phyloP scores from a whole-genome alignment of 2,113 vertebrate species.

The Glaucomys volans region DNA sequence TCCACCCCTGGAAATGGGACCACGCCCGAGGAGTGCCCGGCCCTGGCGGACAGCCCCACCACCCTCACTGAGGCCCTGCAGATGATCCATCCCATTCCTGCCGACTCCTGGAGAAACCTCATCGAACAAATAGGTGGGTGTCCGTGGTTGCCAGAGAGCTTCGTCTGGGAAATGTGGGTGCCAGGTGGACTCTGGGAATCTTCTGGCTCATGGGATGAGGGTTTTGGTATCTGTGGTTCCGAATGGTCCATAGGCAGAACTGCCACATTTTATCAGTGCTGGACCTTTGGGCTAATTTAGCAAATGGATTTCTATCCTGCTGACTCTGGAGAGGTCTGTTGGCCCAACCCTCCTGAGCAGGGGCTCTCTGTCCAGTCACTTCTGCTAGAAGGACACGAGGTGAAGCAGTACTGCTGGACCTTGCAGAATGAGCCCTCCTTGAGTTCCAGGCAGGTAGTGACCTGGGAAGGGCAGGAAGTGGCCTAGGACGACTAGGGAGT shows the following conservation, averaged over 20 bases:
- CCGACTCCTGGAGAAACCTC: constrained; percentile 89
- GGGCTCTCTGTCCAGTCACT: not conserved
- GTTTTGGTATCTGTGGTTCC: not conserved
- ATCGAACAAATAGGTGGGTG: constrained; percentile 89
- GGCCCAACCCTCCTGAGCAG: not conserved
- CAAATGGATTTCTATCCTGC: not conserved
- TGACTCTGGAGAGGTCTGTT: not conserved
- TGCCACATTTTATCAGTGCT: not conserved
- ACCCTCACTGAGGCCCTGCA: constrained; percentile 81
- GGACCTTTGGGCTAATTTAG: not conserved
- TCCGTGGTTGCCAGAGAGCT: accelerated
- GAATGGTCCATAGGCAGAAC: not conserved
- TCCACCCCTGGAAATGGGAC: constrained; percentile 79
- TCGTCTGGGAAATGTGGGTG: not conserved
- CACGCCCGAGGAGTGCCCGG: constrained; percentile 83
- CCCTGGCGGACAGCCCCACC: constrained; percentile 79
- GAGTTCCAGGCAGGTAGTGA: not conserved
- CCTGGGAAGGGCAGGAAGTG: not conserved
- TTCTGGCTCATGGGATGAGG: not conserved
- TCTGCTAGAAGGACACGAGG: not conserved
- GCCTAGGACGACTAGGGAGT: not conserved
- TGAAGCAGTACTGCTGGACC: not conserved
- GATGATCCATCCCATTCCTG: constrained; percentile 86
- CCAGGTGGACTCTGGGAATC: accelerated
- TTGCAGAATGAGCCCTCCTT: not conserved